phyloP scores from a whole-genome alignment of 2,797 vertebrate genomes.

The Fratercula arctica region DNA sequence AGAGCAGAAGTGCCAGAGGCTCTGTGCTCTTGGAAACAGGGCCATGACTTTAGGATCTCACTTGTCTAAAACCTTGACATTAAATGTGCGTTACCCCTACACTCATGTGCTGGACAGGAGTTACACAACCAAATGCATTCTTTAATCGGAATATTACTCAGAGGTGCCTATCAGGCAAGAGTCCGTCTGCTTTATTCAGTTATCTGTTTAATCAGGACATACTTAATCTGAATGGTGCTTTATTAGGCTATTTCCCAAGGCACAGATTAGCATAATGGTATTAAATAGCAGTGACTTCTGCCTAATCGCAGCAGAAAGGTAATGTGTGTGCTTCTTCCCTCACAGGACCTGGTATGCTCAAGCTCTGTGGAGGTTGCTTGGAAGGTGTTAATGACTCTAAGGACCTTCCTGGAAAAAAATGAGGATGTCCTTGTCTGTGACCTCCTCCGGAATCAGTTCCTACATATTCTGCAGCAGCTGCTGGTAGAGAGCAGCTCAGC shows the following conservation, averaged over 20 bases:
- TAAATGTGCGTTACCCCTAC: background rate
- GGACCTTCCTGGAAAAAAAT: slow-evolving; percentile 74
- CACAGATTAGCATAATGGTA: background rate
- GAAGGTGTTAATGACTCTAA: slow-evolving; percentile 80
- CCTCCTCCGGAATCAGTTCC: slow-evolving; percentile 81
- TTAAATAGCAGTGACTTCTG: slow-evolving; percentile 6
- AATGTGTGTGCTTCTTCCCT: background rate
- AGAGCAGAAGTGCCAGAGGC: background rate
- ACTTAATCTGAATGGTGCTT: background rate
- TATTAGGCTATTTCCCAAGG: slow-evolving; percentile 35
- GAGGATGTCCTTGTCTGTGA: slow-evolving; percentile 75
- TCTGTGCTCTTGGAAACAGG: background rate
- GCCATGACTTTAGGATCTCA: background rate
- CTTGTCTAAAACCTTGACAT: background rate
- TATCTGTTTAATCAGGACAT: background rate
- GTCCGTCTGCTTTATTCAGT: background rate
- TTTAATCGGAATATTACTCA: background rate
- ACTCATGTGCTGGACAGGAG: background rate
- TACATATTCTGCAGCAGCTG: slow-evolving; percentile 85
- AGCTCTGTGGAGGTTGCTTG: slow-evolving; percentile 76
- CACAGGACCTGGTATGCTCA: slow-evolving; percentile 84
- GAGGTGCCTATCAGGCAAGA: background rate
- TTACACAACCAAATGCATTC: background rate
- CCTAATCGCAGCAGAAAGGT: background rate
- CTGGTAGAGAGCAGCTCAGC: slow-evolving; percentile 68